Evolutionary conservation across 1,140 invertebrate genomes (phyloP).

Genomic region (Hyphantria cunea): DNA sequence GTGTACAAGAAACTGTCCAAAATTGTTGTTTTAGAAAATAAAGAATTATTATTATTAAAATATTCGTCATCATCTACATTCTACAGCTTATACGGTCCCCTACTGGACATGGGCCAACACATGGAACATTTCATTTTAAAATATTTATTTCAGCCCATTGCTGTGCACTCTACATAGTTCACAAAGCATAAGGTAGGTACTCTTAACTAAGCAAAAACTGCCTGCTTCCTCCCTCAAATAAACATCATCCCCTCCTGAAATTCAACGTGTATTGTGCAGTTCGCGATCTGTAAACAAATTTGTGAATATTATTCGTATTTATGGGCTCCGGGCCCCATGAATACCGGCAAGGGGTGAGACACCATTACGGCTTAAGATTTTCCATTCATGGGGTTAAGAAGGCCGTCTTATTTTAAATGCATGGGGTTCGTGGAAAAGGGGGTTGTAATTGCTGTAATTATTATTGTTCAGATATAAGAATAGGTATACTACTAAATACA

Average conservation of each 20-base stretch:
- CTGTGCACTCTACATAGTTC: too few relatives aligned
- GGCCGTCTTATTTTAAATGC: slow-evolving; percentile 50
- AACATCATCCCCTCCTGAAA: background rate
- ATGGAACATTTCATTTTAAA: too few relatives aligned
- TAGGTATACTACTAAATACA: too few relatives aligned
- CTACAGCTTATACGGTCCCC: too few relatives aligned
- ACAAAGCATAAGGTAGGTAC: background rate
- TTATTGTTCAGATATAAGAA: background rate
- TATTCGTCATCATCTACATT: too few relatives aligned
- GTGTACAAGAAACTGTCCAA: too few relatives aligned
- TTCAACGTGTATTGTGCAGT: slow-evolving; percentile 5
- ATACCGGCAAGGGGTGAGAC: slow-evolving; percentile 58
- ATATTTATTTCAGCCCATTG: too few relatives aligned
- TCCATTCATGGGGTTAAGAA: slow-evolving; percentile 70
- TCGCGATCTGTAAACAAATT: slow-evolving; percentile 74
- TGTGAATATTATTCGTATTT: slow-evolving; percentile 70
- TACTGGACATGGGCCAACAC: too few relatives aligned
- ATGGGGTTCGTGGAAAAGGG: slow-evolving; percentile 54
- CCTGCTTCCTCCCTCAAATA: background rate
- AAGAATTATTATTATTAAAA: too few relatives aligned
- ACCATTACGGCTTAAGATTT: slow-evolving; percentile 60
- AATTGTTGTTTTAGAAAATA: too few relatives aligned
- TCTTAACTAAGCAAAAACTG: background rate
- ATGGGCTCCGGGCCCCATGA: slow-evolving; percentile 51
- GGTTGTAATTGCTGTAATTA: slow-evolving; percentile 50